Base-by-base conservation (phyloP, 2,113 vertebrate species). In the Leuciscus idus region DNA sequence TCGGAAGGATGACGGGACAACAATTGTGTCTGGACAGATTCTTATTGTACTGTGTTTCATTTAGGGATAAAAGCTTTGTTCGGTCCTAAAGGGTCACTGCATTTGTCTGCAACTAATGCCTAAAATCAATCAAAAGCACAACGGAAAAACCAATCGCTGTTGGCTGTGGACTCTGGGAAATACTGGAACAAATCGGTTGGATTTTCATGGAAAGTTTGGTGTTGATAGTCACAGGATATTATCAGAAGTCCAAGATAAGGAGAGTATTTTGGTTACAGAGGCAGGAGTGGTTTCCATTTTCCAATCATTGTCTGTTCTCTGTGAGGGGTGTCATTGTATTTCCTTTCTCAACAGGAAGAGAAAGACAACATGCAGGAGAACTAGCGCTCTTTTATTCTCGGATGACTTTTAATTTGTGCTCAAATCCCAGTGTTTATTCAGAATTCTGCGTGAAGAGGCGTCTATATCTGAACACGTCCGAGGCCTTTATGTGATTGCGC, bases 261-360 rank as follows among this genome's bases (percentile, higher is more conserved):
- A 21, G 30, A 72, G 10, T n/a, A 9, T 21, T 81, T 81, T 62
- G 19, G 62, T 83, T 50, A 50, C 61, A 1, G 11, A 68, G 1
- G 1, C 79, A 74, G 68, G 39, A 66, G 50, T 28, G 10, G 15
- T 43, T 43, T 43, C 43, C 43, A 43, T 33, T 55, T 26, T 43
- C 61, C 57, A 43, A 83, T 19, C n/a, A 59, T 36, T 74, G 21
- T 28, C 36, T 43, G 30, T 21, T 43, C 50, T 21, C 57, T 28
- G 33, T 61, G 6, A 59, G 55, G 48, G 84, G 15, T 43, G 28
- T 78, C n/a, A 28, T 28, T 66, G 39, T 78, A 36, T 50, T 80
- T 79, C 64, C 64, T 70, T 15, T 78, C 39, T 72, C 75, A 28
- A 21, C 43, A 72, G 64, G 75, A 85, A 59, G 75, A 55, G 76